Evolutionary conservation across 1,140 invertebrate species (phyloP).

Genomic region (Lordiphosa clarofinis): DNA sequence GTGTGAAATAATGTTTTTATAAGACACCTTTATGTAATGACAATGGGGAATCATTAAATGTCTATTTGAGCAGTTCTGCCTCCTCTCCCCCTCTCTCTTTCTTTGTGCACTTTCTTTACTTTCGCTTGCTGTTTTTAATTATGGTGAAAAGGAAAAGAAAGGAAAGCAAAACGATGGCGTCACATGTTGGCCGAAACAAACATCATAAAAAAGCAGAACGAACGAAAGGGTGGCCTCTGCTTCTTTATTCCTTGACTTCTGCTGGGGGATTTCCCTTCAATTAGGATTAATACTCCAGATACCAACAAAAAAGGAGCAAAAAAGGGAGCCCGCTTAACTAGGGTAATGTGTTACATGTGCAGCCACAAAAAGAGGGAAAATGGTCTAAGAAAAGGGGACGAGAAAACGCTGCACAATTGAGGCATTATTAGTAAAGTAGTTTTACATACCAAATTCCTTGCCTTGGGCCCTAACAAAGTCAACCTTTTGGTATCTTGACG

Average conservation of each 20-base stretch:
- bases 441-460: constrained; percentile 44
- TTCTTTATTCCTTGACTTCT: neutral
- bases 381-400: neutral
- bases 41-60: constrained; percentile 77
- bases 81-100: constrained; percentile 2
- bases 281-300: constrained; percentile 77
- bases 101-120: neutral
- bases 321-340: constrained; percentile 44
- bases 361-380: no score
- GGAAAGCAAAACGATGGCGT: constrained; percentile 23
- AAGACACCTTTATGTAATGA: constrained; percentile 76
- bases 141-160: neutral
- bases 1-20: constrained; percentile 76
- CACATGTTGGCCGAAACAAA: constrained; percentile 27
- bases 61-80: constrained; percentile 57
- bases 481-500: constrained; percentile 42
- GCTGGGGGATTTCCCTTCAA: constrained; percentile 71
- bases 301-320: constrained; percentile 51
- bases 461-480: constrained; percentile 22
- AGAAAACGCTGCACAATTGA: constrained; percentile 65
- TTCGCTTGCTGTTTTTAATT: constrained; percentile 3
- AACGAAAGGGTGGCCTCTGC: constrained; percentile 57
- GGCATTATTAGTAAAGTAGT: constrained; percentile 78
- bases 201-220: constrained; percentile 10
- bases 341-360: constrained; percentile 62